These are phyloP conservation scores for Ceratina calcarata DNA, from an alignment of 1,140 invertebrate genomes.

Conservation along the genomic window DNA sequence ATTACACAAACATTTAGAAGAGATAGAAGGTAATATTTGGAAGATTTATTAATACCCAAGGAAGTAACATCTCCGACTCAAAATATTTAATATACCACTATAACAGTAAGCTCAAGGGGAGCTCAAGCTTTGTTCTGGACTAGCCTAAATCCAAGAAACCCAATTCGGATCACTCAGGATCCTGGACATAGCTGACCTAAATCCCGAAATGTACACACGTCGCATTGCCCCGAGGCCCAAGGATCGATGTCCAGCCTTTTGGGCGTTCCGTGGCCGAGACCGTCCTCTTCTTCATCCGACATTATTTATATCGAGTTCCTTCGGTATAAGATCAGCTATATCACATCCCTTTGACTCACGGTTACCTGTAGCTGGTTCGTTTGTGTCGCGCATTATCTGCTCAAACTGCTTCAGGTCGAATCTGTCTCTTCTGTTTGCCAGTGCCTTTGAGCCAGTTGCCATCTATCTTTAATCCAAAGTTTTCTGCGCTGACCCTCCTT, in stretches of 20 bases:
- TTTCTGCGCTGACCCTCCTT: not conserved
- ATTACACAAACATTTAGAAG: no score
- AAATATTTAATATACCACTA: no score
- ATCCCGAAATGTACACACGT: not conserved
- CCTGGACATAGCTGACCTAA: not conserved
- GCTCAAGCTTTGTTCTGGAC: not conserved
- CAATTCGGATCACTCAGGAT: not conserved
- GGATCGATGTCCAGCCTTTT: not conserved
- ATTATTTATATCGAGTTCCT: not conserved
- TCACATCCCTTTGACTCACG: constrained; percentile 1
- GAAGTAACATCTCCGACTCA: no score
- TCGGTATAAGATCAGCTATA: not conserved
- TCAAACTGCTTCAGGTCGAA: not conserved
- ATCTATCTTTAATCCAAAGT: not conserved
- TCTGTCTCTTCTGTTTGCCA: no score
- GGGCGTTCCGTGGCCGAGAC: not conserved
- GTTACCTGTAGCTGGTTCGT: not conserved
- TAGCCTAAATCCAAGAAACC: not conserved
- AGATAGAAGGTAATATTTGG: no score
- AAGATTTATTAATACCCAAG: no score
- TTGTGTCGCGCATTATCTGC: not conserved
- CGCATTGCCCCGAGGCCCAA: not conserved
- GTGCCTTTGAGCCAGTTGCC: not conserved
- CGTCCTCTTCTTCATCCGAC: not conserved
- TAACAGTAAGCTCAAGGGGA: not conserved